phyloP scores from a whole-genome alignment of 1,140 invertebrate species.

The Trichoplusia ni region DNA sequence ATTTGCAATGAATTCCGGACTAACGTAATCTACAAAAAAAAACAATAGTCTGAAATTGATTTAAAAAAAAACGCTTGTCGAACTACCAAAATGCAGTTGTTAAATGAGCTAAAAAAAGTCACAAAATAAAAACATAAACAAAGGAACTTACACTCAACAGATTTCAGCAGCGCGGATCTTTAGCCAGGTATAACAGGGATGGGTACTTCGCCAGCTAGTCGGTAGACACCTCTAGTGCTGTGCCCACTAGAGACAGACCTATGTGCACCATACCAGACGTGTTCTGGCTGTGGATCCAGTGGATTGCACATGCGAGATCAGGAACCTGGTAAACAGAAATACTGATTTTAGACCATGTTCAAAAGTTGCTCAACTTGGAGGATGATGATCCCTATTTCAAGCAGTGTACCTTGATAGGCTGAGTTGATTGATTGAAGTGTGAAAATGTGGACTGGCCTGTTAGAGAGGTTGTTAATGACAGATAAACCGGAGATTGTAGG shows the following conservation, averaged over 20 bases:
- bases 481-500: no score
- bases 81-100: no score
- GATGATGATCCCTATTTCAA: no score
- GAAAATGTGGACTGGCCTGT: no score
- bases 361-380: not conserved
- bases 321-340: constrained; percentile 84
- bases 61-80: no score
- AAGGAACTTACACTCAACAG: constrained; percentile 88
- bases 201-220: constrained; percentile 93
- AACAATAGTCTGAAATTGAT: no score
- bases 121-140: not conserved
- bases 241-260: constrained; percentile 94
- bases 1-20: no score
- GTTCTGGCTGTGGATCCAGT: constrained; percentile 94
- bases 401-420: no score
- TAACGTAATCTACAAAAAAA: no score
- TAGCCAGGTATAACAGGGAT: constrained; percentile 91
- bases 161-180: constrained; percentile 96
- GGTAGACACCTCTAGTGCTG: constrained; percentile 95
- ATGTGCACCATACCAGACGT: constrained; percentile 96
- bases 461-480: no score
- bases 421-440: no score
- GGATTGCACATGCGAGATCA: constrained; percentile 97
- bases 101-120: not conserved
- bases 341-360: not conserved